phyloP scores from a whole-genome alignment of 2,113 vertebrate genomes.

The Proterorhinus semilunaris region DNA sequence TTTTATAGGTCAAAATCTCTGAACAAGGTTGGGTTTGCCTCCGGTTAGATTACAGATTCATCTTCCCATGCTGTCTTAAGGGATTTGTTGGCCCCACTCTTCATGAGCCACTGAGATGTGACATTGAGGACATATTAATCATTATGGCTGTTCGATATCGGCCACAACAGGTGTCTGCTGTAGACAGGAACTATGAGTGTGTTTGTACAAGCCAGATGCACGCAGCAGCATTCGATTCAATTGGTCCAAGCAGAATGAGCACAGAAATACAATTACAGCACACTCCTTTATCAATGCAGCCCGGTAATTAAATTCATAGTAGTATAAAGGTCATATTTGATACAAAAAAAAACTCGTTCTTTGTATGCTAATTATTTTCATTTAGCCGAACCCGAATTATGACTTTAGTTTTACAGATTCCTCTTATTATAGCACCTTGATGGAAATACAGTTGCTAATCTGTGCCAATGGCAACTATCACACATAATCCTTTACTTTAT shows the following conservation, averaged over 20 bases:
- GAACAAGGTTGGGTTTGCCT: too few relatives aligned
- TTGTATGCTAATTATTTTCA: background rate
- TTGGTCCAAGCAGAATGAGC: constrained; percentile 15
- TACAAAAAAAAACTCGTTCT: too few relatives aligned
- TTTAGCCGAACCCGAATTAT: background rate
- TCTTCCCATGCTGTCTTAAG: too few relatives aligned
- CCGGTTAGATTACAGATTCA: too few relatives aligned
- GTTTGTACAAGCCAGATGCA: constrained; percentile 20
- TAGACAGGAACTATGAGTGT: constrained; percentile 27
- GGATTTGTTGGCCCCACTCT: background rate
- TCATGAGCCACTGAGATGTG: constrained; percentile 9
- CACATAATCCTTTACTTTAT: too few relatives aligned
- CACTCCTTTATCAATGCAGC: constrained; percentile 27
- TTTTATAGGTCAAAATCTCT: too few relatives aligned
- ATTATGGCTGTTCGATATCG: constrained; percentile 39
- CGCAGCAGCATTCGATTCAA: constrained; percentile 16
- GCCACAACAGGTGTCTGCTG: constrained; percentile 59
- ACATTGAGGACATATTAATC: constrained; percentile 34
- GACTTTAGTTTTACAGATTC: too few relatives aligned
- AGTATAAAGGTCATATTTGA: background rate
- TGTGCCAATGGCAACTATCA: too few relatives aligned
- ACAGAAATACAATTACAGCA: background rate
- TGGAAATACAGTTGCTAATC: too few relatives aligned
- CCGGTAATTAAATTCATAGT: constrained; percentile 43
- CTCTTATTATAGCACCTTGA: too few relatives aligned